These are phyloP conservation scores for Frankliniella intonsa DNA, from an alignment of 2,888 invertebrate genomes.

Conservation along the genomic window DNA sequence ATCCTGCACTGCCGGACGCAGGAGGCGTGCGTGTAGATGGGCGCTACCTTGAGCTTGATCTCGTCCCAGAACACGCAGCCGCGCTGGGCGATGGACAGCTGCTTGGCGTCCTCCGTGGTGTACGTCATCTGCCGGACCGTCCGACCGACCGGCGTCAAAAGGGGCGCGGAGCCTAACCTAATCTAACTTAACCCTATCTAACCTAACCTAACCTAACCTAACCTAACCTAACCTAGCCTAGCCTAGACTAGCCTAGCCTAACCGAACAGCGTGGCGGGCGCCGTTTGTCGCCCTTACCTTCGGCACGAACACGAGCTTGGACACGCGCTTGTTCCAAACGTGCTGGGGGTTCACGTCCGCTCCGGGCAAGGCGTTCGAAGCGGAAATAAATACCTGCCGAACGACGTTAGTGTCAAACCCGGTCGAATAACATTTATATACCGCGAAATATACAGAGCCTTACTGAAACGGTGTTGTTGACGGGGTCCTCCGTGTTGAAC, in stretches of 20 bases:
- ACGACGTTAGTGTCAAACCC: not conserved
- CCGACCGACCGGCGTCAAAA: too few species aligned
- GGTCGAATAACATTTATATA: too few species aligned
- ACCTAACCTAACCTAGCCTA: too few species aligned
- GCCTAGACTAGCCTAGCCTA: too few species aligned
- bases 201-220: too few species aligned
- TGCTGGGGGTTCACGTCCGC: conserved; percentile 65
- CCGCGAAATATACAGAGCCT: too few species aligned
- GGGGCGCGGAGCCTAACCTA: too few species aligned
- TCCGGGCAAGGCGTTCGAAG: conserved; percentile 65
- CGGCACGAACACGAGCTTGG: conserved; percentile 53
- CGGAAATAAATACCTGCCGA: conserved; percentile 58
- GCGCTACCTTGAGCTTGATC: conserved; percentile 56
- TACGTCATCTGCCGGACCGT: conserved; percentile 64
- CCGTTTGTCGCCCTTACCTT: not conserved
- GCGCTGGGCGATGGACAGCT: conserved; percentile 62
- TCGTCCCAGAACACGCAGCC: conserved; percentile 70
- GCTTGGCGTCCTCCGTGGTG: conserved; percentile 67
- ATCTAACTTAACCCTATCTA: too few species aligned
- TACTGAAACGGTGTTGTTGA: conserved; percentile 37
- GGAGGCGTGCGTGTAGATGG: conserved; percentile 62
- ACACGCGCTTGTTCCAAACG: conserved; percentile 60
- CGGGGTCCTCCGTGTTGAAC: conserved; percentile 49
- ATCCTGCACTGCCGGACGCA: conserved; percentile 72
- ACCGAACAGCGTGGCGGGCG: too few species aligned